A percentile compares a stretch with the other conserved stretches of the same genome.
These are phyloP conservation scores for Cotesia vestalis DNA, from an alignment of 1,140 invertebrate species.

Conservation along the genomic window DNA sequence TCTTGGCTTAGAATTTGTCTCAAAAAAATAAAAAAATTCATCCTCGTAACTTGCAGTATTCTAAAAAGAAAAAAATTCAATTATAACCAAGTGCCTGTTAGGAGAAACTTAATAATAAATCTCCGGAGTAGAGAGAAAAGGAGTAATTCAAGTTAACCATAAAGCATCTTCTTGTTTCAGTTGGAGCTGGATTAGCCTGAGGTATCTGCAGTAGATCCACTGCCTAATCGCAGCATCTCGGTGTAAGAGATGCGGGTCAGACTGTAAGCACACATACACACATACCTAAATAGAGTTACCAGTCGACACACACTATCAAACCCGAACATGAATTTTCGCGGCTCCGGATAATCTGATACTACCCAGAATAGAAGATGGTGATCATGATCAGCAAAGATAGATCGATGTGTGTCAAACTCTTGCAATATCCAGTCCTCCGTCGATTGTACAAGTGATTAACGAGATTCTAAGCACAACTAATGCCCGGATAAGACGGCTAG, in stretches of 20 bases:
- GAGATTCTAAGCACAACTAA: neutral
- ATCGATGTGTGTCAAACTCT: conserved; percentile 8
- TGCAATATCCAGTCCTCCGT: neutral
- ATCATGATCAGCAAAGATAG: no score
- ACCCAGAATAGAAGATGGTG: no score
- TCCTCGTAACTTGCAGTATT: neutral
- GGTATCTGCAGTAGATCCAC: conserved; percentile 12
- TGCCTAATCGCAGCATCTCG: conserved; percentile 7
- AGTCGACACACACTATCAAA: neutral
- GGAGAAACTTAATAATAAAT: conserved; percentile 1
- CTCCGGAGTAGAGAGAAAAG: conserved; percentile 2
- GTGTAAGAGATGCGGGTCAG: conserved; percentile 3
- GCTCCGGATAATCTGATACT: neutral
- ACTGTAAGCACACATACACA: neutral
- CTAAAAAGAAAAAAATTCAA: conserved; percentile 10
- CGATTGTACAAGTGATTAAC: neutral
- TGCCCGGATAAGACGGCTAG: neutral
- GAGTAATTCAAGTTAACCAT: conserved; percentile 17
- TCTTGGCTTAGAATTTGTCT: no score
- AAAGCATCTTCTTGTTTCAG: conserved; percentile 14
- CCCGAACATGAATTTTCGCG: neutral
- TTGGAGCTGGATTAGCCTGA: conserved; percentile 11
- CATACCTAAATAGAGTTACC: no score
- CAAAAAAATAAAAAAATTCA: no score
- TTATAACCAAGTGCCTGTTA: conserved; percentile 16